phyloP scores from a whole-genome alignment of 2,113 vertebrate species.

The Labeo rohita region DNA sequence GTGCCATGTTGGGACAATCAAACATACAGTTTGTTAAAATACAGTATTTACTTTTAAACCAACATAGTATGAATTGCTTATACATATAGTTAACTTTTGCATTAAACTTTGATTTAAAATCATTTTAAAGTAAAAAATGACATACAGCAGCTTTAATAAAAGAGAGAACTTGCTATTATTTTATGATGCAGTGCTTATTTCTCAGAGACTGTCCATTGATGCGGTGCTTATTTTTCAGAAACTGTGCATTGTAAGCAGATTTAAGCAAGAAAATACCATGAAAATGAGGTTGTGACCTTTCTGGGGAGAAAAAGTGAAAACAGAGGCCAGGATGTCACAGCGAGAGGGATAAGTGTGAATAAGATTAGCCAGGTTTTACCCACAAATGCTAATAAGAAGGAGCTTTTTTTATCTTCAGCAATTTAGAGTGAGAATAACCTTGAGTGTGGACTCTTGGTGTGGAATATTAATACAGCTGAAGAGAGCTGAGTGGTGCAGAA shows the following conservation, averaged over 20 bases:
- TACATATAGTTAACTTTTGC: no score
- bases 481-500: slow-evolving; percentile 44
- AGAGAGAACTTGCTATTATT: neutral
- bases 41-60: neutral
- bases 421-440: slow-evolving; percentile 60
- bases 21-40: neutral
- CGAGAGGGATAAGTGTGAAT: slow-evolving; percentile 57
- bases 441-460: slow-evolving; percentile 44
- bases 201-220: neutral
- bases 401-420: slow-evolving; percentile 55
- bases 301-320: slow-evolving; percentile 41
- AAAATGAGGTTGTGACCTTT: slow-evolving; percentile 59
- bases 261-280: slow-evolving; percentile 51
- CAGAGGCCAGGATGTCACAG: slow-evolving; percentile 54
- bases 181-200: slow-evolving; percentile 26
- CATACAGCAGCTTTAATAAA: slow-evolving; percentile 40
- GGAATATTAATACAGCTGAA: slow-evolving; percentile 53
- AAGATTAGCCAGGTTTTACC: slow-evolving; percentile 58
- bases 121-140: neutral
- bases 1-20: neutral
- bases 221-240: slow-evolving; percentile 32
- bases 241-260: slow-evolving; percentile 55
- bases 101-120: neutral
- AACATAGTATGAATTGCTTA: neutral
- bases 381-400: slow-evolving; percentile 59